phyloP scores from a whole-genome alignment of 2,888 invertebrate genomes.

The Odontocolon sp. region DNA sequence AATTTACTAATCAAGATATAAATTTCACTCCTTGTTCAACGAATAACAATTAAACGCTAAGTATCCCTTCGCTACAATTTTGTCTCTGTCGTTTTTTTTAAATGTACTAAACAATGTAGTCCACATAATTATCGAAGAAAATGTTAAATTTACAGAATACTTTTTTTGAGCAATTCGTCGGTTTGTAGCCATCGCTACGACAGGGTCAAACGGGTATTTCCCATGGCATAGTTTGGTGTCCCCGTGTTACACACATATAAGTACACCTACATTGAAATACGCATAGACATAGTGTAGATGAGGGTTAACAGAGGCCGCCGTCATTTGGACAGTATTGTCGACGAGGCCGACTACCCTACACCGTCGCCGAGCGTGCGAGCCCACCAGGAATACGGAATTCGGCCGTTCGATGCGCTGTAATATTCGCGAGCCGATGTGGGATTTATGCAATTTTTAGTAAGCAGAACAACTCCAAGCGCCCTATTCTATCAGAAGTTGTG shows the following conservation, averaged over 20 bases:
- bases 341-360: conserved; percentile 71
- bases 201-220: conserved; percentile 73
- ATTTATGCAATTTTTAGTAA: conserved; percentile 61
- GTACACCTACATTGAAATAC: conserved; percentile 44
- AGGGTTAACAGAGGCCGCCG: conserved; percentile 65
- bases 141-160: too few relatives aligned
- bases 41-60: too few relatives aligned
- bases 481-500: conserved; percentile 21
- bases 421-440: conserved; percentile 25
- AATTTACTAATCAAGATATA: too few relatives aligned
- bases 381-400: conserved; percentile 77
- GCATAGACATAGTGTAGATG: conserved; percentile 22
- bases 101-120: too few relatives aligned
- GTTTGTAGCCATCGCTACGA: conserved; percentile 71
- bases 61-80: too few relatives aligned
- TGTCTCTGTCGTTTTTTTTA: too few relatives aligned
- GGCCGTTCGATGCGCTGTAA: conserved; percentile 60
- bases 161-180: conserved; percentile 18
- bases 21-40: too few relatives aligned
- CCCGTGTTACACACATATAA: conserved; percentile 26
- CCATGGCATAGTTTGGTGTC: conserved; percentile 68
- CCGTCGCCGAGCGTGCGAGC: conserved; percentile 15
- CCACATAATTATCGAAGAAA: too few relatives aligned
- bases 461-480: conserved; percentile 3
- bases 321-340: conserved; percentile 79